Evolutionary conservation across 2,113 vertebrate genomes (phyloP).

Genomic region (Hypanus sabinus): DNA sequence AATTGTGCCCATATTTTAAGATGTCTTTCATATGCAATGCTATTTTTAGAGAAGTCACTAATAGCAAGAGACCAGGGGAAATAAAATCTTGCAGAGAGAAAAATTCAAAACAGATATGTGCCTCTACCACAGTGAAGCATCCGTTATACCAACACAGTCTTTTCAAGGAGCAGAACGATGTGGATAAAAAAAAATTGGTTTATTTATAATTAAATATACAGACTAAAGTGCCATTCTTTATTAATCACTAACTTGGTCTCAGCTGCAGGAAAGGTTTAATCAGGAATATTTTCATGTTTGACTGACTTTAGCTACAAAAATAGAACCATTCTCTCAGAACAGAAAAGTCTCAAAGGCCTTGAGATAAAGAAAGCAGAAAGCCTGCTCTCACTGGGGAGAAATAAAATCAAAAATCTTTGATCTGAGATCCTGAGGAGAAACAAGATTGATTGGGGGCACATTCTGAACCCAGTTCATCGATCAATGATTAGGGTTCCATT

Average conservation of each 20-base stretch:
- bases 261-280: not conserved
- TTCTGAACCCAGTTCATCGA: too few relatives aligned
- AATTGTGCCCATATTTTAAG: not conserved
- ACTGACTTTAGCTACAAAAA: not conserved
- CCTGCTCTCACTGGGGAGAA: not conserved
- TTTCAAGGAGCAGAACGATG: not conserved
- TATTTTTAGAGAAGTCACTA: not conserved
- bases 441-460: too few relatives aligned
- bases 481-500: too few relatives aligned
- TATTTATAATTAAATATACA: not conserved
- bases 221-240: not conserved
- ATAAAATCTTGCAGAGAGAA: not conserved
- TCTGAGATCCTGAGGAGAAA: not conserved
- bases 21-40: not conserved
- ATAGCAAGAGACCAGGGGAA: not conserved
- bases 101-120: not conserved
- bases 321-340: not conserved
- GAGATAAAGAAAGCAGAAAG: not conserved
- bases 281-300: not conserved
- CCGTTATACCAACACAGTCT: not conserved
- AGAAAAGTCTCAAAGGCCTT: not conserved
- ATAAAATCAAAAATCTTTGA: not conserved
- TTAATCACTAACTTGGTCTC: not conserved
- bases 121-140: not conserved
- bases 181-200: not conserved